These are phyloP conservation scores for Paracyclopina nana DNA, from an alignment of 1,140 invertebrate species.

Conservation along the genomic window DNA sequence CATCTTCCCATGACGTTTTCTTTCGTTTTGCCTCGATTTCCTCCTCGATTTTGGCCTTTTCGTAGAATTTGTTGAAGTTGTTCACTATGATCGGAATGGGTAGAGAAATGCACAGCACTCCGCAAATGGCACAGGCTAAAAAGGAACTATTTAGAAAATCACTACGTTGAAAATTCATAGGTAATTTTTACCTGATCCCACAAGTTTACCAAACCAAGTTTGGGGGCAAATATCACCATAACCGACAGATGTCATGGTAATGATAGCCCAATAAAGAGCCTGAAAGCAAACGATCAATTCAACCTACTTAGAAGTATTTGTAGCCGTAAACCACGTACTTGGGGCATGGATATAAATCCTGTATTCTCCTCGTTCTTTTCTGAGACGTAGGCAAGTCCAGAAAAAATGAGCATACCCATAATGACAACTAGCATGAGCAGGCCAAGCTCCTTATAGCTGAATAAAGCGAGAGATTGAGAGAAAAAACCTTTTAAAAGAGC, in stretches of 20 bases:
- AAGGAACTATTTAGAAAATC: not conserved
- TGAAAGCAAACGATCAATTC: not conserved
- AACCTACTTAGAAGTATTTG: not conserved
- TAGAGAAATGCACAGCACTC: slow-evolving; percentile 14
- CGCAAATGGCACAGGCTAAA: slow-evolving; percentile 14
- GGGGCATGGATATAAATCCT: slow-evolving; percentile 10
- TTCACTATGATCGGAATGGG: slow-evolving; percentile 14
- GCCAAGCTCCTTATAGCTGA: slow-evolving; percentile 13
- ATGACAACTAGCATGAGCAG: slow-evolving; percentile 13
- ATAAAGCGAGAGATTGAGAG: not conserved
- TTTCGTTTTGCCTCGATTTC: slow-evolving; percentile 6
- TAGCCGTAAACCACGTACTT: not conserved
- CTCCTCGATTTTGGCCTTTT: slow-evolving; percentile 16
- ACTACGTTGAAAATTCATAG: not conserved
- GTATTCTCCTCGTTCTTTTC: slow-evolving; percentile 13
- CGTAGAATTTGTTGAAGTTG: slow-evolving; percentile 14
- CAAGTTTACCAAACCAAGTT: slow-evolving; percentile 16
- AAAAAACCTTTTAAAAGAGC: not conserved
- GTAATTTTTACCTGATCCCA: slow-evolving; percentile 11
- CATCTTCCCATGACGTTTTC: slow-evolving; percentile 14
- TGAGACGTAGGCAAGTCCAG: slow-evolving; percentile 5
- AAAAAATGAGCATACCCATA: slow-evolving; percentile 15
- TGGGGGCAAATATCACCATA: slow-evolving; percentile 7
- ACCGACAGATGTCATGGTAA: slow-evolving; percentile 10
- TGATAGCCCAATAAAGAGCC: slow-evolving; percentile 15